Evolutionary conservation across 2,888 invertebrate genomes (phyloP), one percentile per base, ranked within the genome.

Genomic region (Rotaria macrura): DNA sequence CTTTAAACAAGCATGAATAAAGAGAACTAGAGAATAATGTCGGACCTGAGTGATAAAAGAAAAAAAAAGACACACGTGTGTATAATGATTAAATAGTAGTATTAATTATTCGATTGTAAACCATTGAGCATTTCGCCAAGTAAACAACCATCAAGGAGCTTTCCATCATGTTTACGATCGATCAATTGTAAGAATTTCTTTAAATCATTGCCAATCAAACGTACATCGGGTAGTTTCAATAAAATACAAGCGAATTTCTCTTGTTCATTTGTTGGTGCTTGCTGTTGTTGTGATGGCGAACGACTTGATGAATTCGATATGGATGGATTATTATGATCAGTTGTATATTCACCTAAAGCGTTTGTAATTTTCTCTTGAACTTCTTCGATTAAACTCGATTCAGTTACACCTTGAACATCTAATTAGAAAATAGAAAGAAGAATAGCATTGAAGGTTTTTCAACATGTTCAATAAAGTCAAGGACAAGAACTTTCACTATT

Each of bases 91-190:
- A 65, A 34, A 20, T 65, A 29, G 34, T 65, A 29, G 25, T 34
- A 43, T 79, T 79, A 79, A 43, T 40, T 79, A 79, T 79, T 79
- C 79, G 79, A 40, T 79, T 79, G 79, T 54, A 84, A 84, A 34
- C 86, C 86, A 57, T 86, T 84, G 43, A 86, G 84, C 86, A 86
- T 86, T 86, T 86, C 86, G 55, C 86, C 86, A 43, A 86, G 57
- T 47, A 86, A 72, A 79, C 84, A 86, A n/a, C 86, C 86, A 10
- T 86, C 86, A 40, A 86, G 52, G n/a, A 86, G 52, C 20, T 43
- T 57, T 29, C 86, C 86, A 49, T 84, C 52, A 83, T 84, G 74
- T 57, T 74, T 74, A 38, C 84, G 79, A 52, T 86, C 86, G 34
- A 86, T n/a, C 34, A 83, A 25, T 34, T 84, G 84, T 79, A 86